These are phyloP conservation scores for Scophthalmus maximus DNA, from an alignment of 2,113 vertebrate genomes.

Conservation along the genomic window DNA sequence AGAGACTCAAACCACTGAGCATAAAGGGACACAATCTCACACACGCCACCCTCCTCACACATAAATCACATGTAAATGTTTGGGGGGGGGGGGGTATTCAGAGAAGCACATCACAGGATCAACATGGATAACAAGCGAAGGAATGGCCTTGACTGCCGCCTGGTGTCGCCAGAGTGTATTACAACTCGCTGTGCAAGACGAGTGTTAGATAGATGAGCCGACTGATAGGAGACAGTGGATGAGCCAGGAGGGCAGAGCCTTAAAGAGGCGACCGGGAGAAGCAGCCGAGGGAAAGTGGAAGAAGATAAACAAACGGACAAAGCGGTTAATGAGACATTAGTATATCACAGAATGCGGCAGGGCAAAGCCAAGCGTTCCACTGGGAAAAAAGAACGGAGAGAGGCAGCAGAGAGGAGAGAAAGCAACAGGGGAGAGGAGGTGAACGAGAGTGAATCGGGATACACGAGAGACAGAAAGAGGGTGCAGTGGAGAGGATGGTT, in stretches of 20 bases:
- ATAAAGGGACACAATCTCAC: not conserved
- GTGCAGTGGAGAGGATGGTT: slow-evolving; percentile 46
- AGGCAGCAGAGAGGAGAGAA: slow-evolving; percentile 18
- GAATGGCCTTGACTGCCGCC: slow-evolving; percentile 66
- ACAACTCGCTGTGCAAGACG: slow-evolving; percentile 31
- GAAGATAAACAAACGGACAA: slow-evolving; percentile 62
- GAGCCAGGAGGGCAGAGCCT: slow-evolving; percentile 17
- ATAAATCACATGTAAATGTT: slow-evolving; percentile 19
- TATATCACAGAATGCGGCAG: slow-evolving; percentile 40
- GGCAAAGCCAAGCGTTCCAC: slow-evolving; percentile 14
- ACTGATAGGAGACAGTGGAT: slow-evolving; percentile 34
- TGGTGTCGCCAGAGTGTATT: slow-evolving; percentile 55
- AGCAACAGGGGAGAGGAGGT: slow-evolving; percentile 35
- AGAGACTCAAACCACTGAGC: not conserved
- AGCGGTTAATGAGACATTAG: slow-evolving; percentile 67
- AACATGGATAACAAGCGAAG: slow-evolving; percentile 25
- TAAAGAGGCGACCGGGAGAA: slow-evolving; percentile 45
- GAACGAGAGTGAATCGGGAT: slow-evolving; percentile 48
- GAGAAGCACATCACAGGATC: slow-evolving; percentile 6
- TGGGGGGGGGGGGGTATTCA: too few relatives aligned
- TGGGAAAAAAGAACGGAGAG: slow-evolving; percentile 57
- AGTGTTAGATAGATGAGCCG: slow-evolving; percentile 29
- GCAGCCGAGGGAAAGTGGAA: slow-evolving; percentile 6
- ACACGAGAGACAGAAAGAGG: slow-evolving; percentile 21
- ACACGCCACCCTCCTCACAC: not conserved